Evolutionary conservation across 2,113 vertebrate species (phyloP).

Genomic region (Chrysochloris asiatica): DNA sequence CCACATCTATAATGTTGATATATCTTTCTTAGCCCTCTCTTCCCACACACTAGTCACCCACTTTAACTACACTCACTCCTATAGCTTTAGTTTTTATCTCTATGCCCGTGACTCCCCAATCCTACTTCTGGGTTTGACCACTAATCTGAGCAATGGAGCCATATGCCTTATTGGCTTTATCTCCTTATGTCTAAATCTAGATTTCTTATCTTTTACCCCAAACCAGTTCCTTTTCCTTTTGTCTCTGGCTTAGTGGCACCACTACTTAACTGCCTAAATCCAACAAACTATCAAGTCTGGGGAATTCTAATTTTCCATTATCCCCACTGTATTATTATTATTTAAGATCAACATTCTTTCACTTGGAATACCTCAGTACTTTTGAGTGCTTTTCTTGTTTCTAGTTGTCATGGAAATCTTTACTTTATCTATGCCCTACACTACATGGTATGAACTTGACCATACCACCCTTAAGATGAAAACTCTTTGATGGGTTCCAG

Average conservation of each 20-base stretch:
- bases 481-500: neutral
- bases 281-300: neutral
- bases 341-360: constrained; percentile 5
- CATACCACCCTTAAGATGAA: neutral
- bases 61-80: neutral
- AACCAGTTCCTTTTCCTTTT: neutral
- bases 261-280: neutral
- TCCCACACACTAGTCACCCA: too few species aligned
- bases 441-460: constrained; percentile 14
- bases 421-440: constrained; percentile 21
- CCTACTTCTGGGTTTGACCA: neutral
- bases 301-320: neutral
- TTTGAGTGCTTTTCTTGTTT: neutral
- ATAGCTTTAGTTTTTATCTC: neutral
- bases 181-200: neutral
- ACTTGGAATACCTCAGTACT: neutral
- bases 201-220: neutral
- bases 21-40: neutral
- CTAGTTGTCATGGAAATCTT: neutral
- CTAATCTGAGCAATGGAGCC: neutral
- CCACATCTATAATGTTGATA: neutral
- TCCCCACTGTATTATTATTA: neutral
- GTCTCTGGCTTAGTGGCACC: neutral
- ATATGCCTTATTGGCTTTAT: neutral
- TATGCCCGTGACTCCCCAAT: neutral